Evolutionary conservation across 1,140 invertebrate genomes (phyloP).

Genomic region (Amphibalanus amphitrite): DNA sequence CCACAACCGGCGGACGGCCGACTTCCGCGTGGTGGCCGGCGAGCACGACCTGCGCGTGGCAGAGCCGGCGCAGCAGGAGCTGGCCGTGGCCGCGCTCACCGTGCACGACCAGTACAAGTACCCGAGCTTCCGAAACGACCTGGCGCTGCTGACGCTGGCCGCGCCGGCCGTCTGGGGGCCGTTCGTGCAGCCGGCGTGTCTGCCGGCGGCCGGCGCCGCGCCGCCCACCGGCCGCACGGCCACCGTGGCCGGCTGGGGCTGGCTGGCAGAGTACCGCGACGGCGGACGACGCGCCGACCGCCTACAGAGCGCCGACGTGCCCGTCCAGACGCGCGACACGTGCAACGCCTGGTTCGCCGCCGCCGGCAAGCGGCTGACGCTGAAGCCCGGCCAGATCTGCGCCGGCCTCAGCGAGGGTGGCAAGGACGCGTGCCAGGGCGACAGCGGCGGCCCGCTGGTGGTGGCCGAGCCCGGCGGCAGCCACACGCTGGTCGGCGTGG

Average conservation of each 20-base stretch:
- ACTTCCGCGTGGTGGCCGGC: neutral
- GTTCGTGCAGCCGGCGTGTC: slow-evolving; percentile 13
- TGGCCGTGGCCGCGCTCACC: neutral
- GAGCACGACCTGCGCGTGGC: neutral
- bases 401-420: slow-evolving; percentile 25
- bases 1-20: neutral
- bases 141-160: slow-evolving; percentile 21
- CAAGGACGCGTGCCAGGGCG: slow-evolving; percentile 25
- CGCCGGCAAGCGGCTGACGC: slow-evolving; percentile 3
- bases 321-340: slow-evolving; percentile 20
- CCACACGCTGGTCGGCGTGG: neutral
- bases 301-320: slow-evolving; percentile 29
- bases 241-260: slow-evolving; percentile 21
- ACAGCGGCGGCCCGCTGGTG: slow-evolving; percentile 20
- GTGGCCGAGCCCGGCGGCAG: slow-evolving; percentile 12
- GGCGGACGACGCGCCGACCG: slow-evolving; percentile 15
- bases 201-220: slow-evolving; percentile 10
- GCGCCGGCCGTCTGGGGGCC: slow-evolving; percentile 9
- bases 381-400: slow-evolving; percentile 19
- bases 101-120: neutral
- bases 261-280: slow-evolving; percentile 15
- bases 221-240: slow-evolving; percentile 7
- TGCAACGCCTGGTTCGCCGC: slow-evolving; percentile 21
- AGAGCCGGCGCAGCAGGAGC: neutral
- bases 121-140: slow-evolving; percentile 19